Conservation (phyloP, 2,888 invertebrate genomes). For the Amorpha juglandis region DNA sequence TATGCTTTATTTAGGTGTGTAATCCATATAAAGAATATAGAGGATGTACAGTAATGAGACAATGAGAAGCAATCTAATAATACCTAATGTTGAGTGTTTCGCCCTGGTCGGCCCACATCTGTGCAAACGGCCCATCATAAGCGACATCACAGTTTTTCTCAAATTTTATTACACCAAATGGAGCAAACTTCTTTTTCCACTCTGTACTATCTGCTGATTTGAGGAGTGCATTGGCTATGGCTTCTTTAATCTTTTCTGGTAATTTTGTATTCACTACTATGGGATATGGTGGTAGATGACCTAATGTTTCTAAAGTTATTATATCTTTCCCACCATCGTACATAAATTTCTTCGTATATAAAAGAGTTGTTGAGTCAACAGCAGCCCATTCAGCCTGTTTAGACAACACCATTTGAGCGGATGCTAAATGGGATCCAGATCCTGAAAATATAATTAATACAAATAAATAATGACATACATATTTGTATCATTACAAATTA, state of each 20-base stretch:
- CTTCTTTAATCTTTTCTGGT: conserved; percentile 67
- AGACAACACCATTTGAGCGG: conserved; percentile 85
- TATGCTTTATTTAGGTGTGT: conserved; percentile 60
- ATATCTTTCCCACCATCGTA: conserved; percentile 84
- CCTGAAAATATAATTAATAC: conserved; percentile 53
- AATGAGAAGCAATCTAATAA: conserved; percentile 76
- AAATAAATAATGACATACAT: conserved; percentile 11
- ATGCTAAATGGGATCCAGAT: conserved; percentile 85
- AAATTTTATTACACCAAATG: conserved; percentile 80
- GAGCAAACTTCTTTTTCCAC: conserved; percentile 74
- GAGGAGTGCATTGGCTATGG: conserved; percentile 69
- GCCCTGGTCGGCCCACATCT: conserved; percentile 76
- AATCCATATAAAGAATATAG: conserved; percentile 76
- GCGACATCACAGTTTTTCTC: conserved; percentile 69
- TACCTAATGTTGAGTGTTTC: conserved; percentile 81
- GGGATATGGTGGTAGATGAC: conserved; percentile 87
- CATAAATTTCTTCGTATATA: conserved; percentile 81
- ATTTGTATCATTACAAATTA: neutral
- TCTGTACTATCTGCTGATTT: conserved; percentile 60
- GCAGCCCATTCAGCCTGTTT: conserved; percentile 87
- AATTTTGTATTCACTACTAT: conserved; percentile 85
- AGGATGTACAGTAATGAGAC: conserved; percentile 71
- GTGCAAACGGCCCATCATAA: conserved; percentile 80
- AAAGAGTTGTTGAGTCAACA: conserved; percentile 85
- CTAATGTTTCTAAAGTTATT: conserved; percentile 84